A percentile compares a stretch with the other conserved stretches of the same genome.
phyloP scores from a whole-genome alignment of 2,888 invertebrate genomes.

The Frankliniella intonsa region DNA sequence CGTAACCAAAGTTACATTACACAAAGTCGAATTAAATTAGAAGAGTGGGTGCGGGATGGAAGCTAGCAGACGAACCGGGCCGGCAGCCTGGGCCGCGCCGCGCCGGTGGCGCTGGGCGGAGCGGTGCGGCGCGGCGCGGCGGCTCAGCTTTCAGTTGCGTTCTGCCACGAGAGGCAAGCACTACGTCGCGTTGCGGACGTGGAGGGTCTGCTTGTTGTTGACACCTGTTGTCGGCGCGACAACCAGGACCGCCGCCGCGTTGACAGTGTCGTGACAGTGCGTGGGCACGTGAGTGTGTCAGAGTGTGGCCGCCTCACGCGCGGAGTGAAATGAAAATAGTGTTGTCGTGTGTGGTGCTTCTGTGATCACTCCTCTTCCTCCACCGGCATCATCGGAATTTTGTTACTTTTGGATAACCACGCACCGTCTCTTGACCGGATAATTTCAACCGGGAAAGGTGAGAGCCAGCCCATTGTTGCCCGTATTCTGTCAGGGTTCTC shows the following conservation, averaged over 20 bases:
- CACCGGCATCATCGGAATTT: background rate
- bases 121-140: too few relatives aligned
- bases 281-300: background rate
- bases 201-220: background rate
- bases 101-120: too few relatives aligned
- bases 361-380: background rate
- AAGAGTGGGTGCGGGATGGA: too few relatives aligned
- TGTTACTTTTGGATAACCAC: background rate
- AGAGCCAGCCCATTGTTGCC: background rate
- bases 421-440: background rate
- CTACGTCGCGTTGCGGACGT: background rate
- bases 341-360: background rate
- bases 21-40: too few relatives aligned
- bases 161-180: background rate
- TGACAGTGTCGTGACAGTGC: background rate
- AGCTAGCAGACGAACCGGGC: too few relatives aligned
- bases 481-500: too few relatives aligned
- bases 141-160: background rate
- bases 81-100: too few relatives aligned
- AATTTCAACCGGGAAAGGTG: constrained; percentile 15
- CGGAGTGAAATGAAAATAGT: background rate
- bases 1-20: too few relatives aligned
- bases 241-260: background rate
- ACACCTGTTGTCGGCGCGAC: background rate
- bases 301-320: background rate